These are phyloP conservation scores for Athene noctua DNA, from an alignment of 2,113 vertebrate genomes.

Conservation along the genomic window DNA sequence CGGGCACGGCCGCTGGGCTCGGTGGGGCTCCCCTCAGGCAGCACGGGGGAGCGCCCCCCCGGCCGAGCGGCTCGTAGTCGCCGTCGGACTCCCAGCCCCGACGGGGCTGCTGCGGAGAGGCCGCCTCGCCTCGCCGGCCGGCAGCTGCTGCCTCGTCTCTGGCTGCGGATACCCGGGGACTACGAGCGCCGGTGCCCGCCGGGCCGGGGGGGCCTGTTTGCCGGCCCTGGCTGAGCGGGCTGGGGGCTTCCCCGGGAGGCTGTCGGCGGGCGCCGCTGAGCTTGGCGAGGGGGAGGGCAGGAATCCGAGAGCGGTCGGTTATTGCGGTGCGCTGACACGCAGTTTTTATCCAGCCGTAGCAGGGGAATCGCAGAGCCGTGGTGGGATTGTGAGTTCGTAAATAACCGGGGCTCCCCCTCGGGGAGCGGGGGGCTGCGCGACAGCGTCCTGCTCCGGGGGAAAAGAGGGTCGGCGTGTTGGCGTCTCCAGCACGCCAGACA, in stretches of 20 bases:
- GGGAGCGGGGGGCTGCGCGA: too few species aligned
- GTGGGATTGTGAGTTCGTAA: not conserved
- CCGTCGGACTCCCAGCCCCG: too few species aligned
- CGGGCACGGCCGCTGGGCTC: not conserved
- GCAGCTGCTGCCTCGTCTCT: too few species aligned
- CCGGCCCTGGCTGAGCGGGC: too few species aligned
- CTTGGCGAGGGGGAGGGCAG: not conserved
- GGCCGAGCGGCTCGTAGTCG: not conserved
- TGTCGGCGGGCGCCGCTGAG: not conserved
- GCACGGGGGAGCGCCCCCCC: not conserved
- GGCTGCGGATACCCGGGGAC: too few species aligned
- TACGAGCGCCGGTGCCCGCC: too few species aligned
- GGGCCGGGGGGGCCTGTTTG: too few species aligned
- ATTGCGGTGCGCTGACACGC: not conserved
- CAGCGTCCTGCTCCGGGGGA: not conserved
- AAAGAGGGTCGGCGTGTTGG: not conserved
- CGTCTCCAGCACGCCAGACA: accelerated
- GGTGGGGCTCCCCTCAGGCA: not conserved
- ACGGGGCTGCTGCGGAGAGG: not conserved
- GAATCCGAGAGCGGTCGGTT: accelerated
- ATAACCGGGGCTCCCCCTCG: not conserved
- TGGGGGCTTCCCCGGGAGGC: too few species aligned
- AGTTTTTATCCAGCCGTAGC: too few species aligned
- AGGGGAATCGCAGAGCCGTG: not conserved
- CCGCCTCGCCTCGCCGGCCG: not conserved